These are phyloP conservation scores for Apistogramma diplotaenia DNA, from an alignment of 2,113 vertebrate genomes.

Conservation along the genomic window DNA sequence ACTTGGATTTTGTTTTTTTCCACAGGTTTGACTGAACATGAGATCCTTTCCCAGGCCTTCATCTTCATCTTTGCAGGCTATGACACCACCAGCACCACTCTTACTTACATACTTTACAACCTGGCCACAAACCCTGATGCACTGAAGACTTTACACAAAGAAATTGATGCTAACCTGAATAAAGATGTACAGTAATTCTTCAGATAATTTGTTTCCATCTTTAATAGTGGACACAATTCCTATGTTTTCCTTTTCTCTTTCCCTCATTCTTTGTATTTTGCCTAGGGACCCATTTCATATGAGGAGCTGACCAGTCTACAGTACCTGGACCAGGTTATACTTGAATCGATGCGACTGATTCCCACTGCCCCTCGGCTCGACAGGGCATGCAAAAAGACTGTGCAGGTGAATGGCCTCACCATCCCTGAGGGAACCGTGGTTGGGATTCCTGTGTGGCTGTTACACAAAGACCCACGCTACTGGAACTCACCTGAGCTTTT, in stretches of 20 bases:
- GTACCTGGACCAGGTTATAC: conserved; percentile 63
- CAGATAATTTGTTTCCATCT: neutral
- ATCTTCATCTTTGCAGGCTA: conserved; percentile 66
- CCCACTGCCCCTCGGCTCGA: conserved; percentile 56
- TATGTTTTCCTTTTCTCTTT: neutral
- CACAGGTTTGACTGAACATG: conserved; percentile 66
- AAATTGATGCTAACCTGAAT: conserved; percentile 47
- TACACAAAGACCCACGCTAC: conserved; percentile 61
- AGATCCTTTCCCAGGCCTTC: conserved; percentile 70
- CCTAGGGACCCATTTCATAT: conserved; percentile 44
- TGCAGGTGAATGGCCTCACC: conserved; percentile 48
- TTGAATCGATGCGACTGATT: conserved; percentile 51
- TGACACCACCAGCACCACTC: conserved; percentile 57
- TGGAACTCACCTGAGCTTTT: conserved; percentile 61
- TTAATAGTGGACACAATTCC: neutral
- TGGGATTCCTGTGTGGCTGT: conserved; percentile 8
- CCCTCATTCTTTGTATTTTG: neutral
- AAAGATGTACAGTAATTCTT: conserved; percentile 38
- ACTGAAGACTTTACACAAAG: conserved; percentile 45
- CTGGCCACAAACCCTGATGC: conserved; percentile 61
- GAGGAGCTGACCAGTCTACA: conserved; percentile 39
- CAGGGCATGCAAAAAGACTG: conserved; percentile 59
- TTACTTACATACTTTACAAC: conserved; percentile 39
- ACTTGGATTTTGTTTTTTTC: conserved; percentile 21
- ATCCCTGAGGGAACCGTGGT: conserved; percentile 47